A percentile compares a stretch with the other conserved stretches of the same genome.
These are phyloP conservation scores for Cirrhinus molitorella DNA, from an alignment of 2,797 vertebrate genomes.

Conservation along the genomic window DNA sequence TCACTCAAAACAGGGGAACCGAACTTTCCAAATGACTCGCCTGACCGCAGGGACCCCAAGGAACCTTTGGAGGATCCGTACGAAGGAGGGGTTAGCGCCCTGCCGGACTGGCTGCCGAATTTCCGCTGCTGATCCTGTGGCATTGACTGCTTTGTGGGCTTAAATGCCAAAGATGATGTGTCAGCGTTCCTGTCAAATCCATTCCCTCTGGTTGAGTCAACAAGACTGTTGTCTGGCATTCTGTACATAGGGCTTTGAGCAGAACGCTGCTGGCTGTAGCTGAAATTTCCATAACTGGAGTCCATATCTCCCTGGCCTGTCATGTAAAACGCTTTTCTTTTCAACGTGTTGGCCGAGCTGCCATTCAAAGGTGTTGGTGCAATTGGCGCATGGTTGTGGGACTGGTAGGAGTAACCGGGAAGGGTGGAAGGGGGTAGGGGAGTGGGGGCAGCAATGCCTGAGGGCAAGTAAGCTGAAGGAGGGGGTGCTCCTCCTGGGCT, in stretches of 20 bases:
- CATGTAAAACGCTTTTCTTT: conserved; percentile 99
- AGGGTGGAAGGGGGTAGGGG: conserved; percentile 93
- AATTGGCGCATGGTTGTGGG: conserved; percentile 92
- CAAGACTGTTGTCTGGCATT: conserved; percentile 92
- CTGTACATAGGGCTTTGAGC: conserved; percentile 98
- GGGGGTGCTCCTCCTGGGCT: conserved; percentile 94
- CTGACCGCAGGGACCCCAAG: conserved; percentile 84
- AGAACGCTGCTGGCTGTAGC: conserved; percentile 97
- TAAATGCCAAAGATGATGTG: conserved; percentile 92
- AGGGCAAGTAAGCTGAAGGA: conserved; percentile 94
- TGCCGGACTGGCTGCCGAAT: conserved; percentile 91
- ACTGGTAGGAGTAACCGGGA: conserved; percentile 95
- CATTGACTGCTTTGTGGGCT: conserved; percentile 94
- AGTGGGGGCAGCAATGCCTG: conserved; percentile 96
- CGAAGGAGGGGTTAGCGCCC: conserved; percentile 92
- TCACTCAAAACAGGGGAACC: conserved; percentile 90
- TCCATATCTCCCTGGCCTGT: conserved; percentile 97
- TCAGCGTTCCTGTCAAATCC: conserved; percentile 96
- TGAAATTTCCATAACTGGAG: conserved; percentile 95
- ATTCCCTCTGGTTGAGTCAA: conserved; percentile 92
- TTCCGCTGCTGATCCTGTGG: conserved; percentile 95
- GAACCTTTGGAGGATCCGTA: conserved; percentile 94
- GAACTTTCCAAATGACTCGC: conserved; percentile 93
- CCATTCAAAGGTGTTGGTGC: conserved; percentile 93
- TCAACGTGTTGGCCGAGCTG: conserved; percentile 95